These are phyloP conservation scores for Eubasilissa regina DNA, from an alignment of 1,140 invertebrate genomes.

Conservation along the genomic window DNA sequence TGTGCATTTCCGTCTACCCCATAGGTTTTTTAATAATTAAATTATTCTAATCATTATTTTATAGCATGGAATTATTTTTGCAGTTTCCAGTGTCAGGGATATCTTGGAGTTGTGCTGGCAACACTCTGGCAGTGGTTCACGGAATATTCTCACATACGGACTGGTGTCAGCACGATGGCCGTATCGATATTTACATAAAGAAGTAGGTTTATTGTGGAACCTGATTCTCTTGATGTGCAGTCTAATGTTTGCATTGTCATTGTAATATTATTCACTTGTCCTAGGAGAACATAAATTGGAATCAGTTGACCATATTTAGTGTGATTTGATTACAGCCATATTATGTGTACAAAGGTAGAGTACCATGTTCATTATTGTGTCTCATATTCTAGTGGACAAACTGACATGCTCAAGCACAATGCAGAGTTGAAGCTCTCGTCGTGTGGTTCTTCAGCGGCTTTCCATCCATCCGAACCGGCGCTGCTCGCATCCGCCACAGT, in stretches of 20 bases:
- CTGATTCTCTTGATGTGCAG: too few relatives aligned
- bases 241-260: too few relatives aligned
- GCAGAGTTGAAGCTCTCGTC: slow-evolving; percentile 46
- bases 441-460: slow-evolving; percentile 38
- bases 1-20: too few relatives aligned
- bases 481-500: slow-evolving; percentile 48
- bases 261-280: too few relatives aligned
- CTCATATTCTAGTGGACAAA: slow-evolving; percentile 26
- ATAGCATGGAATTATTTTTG: slow-evolving; percentile 25
- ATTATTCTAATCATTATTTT: too few relatives aligned
- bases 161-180: slow-evolving; percentile 55
- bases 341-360: too few relatives aligned
- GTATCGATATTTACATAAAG: slow-evolving; percentile 46
- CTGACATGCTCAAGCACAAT: slow-evolving; percentile 16
- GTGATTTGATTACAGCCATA: too few relatives aligned
- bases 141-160: slow-evolving; percentile 51
- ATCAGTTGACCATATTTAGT: too few relatives aligned
- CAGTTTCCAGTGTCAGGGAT: slow-evolving; percentile 47
- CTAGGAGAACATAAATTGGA: too few relatives aligned
- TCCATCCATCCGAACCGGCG: slow-evolving; percentile 52
- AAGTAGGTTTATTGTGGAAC: background rate
- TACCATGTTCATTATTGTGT: too few relatives aligned
- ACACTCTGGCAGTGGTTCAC: slow-evolving; percentile 41
- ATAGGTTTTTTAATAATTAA: too few relatives aligned
- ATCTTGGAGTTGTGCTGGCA: slow-evolving; percentile 55